Conservation (phyloP, 2,797 vertebrate species). For the Atherinosoma microstoma region DNA sequence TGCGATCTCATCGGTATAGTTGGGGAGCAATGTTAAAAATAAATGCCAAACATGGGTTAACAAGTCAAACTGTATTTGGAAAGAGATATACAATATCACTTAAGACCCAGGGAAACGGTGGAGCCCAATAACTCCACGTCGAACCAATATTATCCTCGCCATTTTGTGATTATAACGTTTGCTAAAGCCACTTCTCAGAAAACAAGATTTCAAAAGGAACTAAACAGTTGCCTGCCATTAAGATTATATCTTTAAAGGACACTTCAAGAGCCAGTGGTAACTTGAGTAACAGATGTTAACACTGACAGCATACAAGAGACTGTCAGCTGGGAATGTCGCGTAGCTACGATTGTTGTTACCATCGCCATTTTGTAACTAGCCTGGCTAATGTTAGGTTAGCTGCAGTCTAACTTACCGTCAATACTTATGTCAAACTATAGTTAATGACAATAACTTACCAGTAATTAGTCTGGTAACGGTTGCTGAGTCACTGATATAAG, state of each 20-base stretch:
- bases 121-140: slow-evolving; percentile 38
- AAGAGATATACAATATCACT: rapidly evolving
- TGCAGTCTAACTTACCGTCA: slow-evolving; percentile 56
- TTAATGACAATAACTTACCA: too few species aligned
- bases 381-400: slow-evolving; percentile 65
- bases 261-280: not conserved
- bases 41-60: slow-evolving; percentile 30
- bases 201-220: not conserved
- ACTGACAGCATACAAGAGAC: slow-evolving; percentile 53
- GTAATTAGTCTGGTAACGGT: rapidly evolving
- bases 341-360: slow-evolving; percentile 82
- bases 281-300: slow-evolving; percentile 19
- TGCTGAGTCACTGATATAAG: not conserved
- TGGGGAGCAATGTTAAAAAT: slow-evolving; percentile 50
- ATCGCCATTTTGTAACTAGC: slow-evolving; percentile 85
- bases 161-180: slow-evolving; percentile 78
- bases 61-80: not conserved
- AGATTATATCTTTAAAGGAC: not conserved
- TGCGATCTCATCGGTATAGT: slow-evolving; percentile 75
- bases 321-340: slow-evolving; percentile 81
- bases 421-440: slow-evolving; percentile 29
- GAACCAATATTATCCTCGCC: slow-evolving; percentile 75
- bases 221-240: not conserved
- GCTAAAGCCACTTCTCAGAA: slow-evolving; percentile 48
- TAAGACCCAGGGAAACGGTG: slow-evolving; percentile 7